Conservation (phyloP, 2,888 invertebrate genomes). For the Amblyjoppa proteus region DNA sequence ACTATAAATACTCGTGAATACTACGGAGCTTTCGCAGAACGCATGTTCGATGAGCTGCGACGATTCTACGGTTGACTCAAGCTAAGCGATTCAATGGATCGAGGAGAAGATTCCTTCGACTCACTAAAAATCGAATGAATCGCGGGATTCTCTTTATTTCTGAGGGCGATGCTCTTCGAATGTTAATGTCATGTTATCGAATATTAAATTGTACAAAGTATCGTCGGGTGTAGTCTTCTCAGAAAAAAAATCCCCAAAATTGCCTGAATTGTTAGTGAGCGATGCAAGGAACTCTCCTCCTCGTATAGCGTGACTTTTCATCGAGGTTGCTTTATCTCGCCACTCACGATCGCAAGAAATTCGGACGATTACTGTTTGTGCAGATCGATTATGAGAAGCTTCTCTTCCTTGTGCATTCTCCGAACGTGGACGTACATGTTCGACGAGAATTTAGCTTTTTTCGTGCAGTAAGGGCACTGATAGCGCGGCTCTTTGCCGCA, state of each 20-base stretch:
- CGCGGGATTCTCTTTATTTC: too few species aligned
- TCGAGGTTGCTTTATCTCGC: neutral
- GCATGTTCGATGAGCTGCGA: too few species aligned
- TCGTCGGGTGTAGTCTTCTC: too few species aligned
- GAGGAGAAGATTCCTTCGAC: too few species aligned
- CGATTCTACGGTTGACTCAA: neutral
- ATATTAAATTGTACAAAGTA: too few species aligned
- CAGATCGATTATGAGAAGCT: conserved; percentile 78
- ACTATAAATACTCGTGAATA: too few species aligned
- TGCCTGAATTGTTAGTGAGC: too few species aligned
- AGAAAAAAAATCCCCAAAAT: too few species aligned
- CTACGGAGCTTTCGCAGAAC: too few species aligned
- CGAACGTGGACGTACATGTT: conserved; percentile 82
- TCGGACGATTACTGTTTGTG: conserved; percentile 69
- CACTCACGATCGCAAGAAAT: neutral
- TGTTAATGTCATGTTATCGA: neutral
- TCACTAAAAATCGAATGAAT: too few species aligned
- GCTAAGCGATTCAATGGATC: neutral
- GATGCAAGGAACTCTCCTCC: too few species aligned
- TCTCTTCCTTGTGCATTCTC: conserved; percentile 76
- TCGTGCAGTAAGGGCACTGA: conserved; percentile 83
- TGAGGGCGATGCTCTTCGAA: too few species aligned
- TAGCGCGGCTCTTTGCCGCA: conserved; percentile 84
- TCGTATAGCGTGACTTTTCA: neutral
- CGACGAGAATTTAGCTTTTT: conserved; percentile 80